phyloP scores from a whole-genome alignment of 2,888 invertebrate genomes.

The Cyclophora punctaria region DNA sequence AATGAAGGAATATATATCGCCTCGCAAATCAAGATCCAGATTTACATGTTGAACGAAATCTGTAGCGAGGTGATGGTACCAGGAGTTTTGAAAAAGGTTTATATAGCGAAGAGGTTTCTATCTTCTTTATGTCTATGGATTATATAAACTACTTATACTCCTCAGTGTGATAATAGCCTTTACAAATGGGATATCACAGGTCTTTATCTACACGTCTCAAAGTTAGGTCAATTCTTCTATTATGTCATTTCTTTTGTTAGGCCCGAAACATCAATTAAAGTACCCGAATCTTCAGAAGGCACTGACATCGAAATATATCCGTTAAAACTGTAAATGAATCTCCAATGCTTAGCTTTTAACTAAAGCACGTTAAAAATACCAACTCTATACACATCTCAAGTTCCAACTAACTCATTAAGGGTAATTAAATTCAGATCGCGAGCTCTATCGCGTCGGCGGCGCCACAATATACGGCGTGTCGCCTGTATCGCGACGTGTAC shows the following conservation, averaged over 20 bases:
- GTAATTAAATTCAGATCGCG: conserved; percentile 15
- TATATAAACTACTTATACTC: too few species aligned
- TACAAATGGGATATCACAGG: too few species aligned
- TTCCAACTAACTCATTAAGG: conserved; percentile 7
- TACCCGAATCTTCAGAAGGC: neutral
- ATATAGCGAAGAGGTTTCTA: too few species aligned
- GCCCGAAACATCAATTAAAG: neutral
- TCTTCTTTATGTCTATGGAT: too few species aligned
- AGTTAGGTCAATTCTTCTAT: too few species aligned
- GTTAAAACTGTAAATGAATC: too few species aligned
- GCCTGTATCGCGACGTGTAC: too few species aligned
- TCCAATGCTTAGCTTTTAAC: neutral
- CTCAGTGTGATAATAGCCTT: too few species aligned
- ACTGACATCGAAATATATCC: neutral
- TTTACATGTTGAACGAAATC: conserved; percentile 10
- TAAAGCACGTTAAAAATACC: neutral
- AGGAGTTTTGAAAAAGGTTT: too few species aligned
- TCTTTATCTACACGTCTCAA: too few species aligned
- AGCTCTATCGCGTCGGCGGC: conserved; percentile 6
- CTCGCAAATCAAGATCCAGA: conserved; percentile 11
- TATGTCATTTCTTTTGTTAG: too few species aligned
- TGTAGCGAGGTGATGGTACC: conserved; percentile 16
- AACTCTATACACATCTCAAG: conserved; percentile 7
- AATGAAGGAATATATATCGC: conserved; percentile 37
- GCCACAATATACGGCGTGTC: neutral